Evolutionary conservation across 2,888 invertebrate genomes (phyloP).

Genomic region (Bhutanitis thaidina): DNA sequence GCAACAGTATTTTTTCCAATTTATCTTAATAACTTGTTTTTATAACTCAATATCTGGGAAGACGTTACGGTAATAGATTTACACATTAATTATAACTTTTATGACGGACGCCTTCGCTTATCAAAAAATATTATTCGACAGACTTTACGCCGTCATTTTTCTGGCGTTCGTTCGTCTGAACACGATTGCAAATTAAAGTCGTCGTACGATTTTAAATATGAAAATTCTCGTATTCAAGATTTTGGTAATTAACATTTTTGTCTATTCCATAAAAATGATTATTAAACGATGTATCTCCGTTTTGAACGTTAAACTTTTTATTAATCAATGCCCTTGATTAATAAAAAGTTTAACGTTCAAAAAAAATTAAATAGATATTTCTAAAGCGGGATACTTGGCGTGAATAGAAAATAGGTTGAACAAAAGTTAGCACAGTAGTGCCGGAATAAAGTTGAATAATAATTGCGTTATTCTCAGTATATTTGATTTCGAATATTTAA

Average conservation of each 20-base stretch:
- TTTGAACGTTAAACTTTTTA: too few species aligned
- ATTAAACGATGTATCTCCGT: too few species aligned
- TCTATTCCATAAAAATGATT: too few species aligned
- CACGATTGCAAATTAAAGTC: slow-evolving; percentile 12
- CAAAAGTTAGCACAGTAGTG: slow-evolving; percentile 14
- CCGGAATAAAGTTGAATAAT: slow-evolving; percentile 27
- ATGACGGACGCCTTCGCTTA: slow-evolving; percentile 37
- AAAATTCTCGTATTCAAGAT: too few species aligned
- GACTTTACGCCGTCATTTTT: slow-evolving; percentile 23
- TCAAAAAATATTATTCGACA: slow-evolving; percentile 32
- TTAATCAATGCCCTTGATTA: too few species aligned
- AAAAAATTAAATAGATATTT: too few species aligned
- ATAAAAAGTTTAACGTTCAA: too few species aligned
- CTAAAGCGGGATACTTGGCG: not conserved
- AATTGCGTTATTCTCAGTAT: slow-evolving; percentile 24
- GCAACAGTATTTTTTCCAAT: slow-evolving; percentile 70
- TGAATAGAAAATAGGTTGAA: slow-evolving; percentile 1
- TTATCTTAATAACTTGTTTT: slow-evolving; percentile 72
- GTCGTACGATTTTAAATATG: not conserved
- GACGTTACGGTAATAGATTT: slow-evolving; percentile 63
- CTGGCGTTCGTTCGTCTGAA: slow-evolving; percentile 12
- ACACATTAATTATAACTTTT: slow-evolving; percentile 64
- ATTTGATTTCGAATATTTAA: slow-evolving; percentile 4
- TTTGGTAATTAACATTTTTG: too few species aligned
- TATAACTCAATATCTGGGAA: slow-evolving; percentile 65